Conservation (phyloP, 2,797 vertebrate genomes). For the Falco naumanni region DNA sequence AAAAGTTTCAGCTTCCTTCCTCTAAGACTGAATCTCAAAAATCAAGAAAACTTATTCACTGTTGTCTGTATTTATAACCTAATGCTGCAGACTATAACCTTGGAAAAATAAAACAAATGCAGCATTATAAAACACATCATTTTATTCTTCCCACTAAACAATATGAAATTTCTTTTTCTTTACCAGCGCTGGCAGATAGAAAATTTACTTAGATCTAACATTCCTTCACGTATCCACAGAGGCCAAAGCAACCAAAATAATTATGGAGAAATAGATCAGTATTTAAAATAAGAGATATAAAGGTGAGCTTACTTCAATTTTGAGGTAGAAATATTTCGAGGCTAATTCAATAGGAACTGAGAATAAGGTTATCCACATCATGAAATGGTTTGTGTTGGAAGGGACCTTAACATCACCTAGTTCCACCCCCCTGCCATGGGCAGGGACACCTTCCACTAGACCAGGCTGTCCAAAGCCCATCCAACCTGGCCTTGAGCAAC, state of each 20-base stretch:
- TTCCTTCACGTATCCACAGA: neutral
- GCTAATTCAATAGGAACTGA: neutral
- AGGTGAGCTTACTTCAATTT: neutral
- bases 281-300: neutral
- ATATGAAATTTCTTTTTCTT: neutral
- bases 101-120: conserved; percentile 10
- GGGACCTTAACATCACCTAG: too few species aligned
- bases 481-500: too few species aligned
- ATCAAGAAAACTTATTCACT: neutral
- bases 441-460: too few species aligned
- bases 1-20: neutral
- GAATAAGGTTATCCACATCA: neutral
- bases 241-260: neutral
- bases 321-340: neutral
- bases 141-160: neutral
- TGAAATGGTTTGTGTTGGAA: too few species aligned
- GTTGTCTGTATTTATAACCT: neutral
- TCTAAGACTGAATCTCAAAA: neutral
- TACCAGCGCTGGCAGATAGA: neutral
- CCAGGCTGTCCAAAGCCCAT: too few species aligned
- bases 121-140: neutral
- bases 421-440: too few species aligned
- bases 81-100: neutral
- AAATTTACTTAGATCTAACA: neutral
- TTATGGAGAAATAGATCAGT: neutral